A percentile compares a stretch with the other conserved stretches of the same genome.
Conservation (phyloP, 2,888 invertebrate genomes). For the Clunio marinus region DNA sequence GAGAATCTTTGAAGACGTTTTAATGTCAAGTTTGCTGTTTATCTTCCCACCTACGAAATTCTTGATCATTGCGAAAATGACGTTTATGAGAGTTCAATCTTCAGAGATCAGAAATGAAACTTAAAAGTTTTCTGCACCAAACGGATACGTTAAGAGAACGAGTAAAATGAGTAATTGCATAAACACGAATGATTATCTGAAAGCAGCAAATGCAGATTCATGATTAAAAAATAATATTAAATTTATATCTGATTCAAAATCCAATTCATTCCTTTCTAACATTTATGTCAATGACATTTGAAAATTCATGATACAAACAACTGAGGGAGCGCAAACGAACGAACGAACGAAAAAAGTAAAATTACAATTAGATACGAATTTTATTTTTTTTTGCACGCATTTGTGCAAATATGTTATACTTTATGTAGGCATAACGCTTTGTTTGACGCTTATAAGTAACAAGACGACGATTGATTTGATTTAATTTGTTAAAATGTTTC, state of each 20-base stretch:
- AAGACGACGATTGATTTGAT: too few species aligned
- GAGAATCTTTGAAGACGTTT: not conserved
- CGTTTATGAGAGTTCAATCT: too few species aligned
- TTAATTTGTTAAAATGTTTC: too few species aligned
- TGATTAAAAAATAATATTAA: slow-evolving; percentile 4
- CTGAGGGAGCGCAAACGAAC: not conserved
- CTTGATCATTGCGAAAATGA: too few species aligned
- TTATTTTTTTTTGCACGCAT: not conserved
- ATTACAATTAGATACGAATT: not conserved
- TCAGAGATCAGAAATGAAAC: too few species aligned
- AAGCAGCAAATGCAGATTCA: not conserved
- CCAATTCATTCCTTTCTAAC: slow-evolving; percentile 8
- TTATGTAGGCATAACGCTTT: not conserved
- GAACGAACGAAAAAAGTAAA: not conserved
- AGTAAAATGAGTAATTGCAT: not conserved
- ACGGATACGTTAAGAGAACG: too few species aligned
- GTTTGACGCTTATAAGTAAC: not conserved
- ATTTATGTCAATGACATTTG: slow-evolving; percentile 14
- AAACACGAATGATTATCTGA: not conserved
- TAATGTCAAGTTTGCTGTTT: slow-evolving; percentile 15
- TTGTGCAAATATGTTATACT: not conserved
- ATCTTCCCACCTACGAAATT: too few species aligned
- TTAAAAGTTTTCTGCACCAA: too few species aligned
- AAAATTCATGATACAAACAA: not conserved
- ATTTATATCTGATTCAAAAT: too few species aligned